A percentile compares a stretch with the other conserved stretches of the same genome.
phyloP scores from a whole-genome alignment of 2,797 vertebrate species.

The Darevskia mixta region DNA sequence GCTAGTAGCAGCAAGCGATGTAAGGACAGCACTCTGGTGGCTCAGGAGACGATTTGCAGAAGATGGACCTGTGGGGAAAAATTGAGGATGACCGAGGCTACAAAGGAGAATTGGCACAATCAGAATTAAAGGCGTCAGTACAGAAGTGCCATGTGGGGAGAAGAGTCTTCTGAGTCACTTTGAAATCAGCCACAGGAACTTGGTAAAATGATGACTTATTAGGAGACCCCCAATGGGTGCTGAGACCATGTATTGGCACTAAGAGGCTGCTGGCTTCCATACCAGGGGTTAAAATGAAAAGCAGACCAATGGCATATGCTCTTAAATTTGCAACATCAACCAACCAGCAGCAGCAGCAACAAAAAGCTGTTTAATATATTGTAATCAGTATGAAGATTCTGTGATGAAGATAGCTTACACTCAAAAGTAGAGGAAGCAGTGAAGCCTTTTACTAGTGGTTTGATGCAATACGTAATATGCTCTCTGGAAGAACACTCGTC shows the following conservation, averaged over 20 bases:
- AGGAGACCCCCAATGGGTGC: background rate
- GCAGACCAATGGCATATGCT: background rate
- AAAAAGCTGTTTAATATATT: background rate
- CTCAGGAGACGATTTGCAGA: background rate
- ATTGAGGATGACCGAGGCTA: background rate
- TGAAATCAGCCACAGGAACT: background rate
- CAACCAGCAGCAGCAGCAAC: background rate
- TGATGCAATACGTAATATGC: background rate
- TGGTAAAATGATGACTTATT: background rate
- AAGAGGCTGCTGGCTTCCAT: background rate
- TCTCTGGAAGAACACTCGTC: background rate
- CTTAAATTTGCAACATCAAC: background rate
- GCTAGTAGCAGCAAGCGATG: background rate
- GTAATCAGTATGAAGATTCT: background rate
- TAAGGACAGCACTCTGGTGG: background rate
- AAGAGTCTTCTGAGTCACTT: background rate
- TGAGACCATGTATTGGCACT: background rate
- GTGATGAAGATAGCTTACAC: background rate
- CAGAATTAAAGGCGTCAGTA: background rate
- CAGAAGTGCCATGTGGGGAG: background rate
- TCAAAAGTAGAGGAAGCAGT: fast-evolving
- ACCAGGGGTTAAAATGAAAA: background rate
- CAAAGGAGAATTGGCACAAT: background rate
- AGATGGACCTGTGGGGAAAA: background rate
- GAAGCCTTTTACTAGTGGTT: background rate